phyloP scores from a whole-genome alignment of 2,888 invertebrate genomes.

The Frankliniella fusca region DNA sequence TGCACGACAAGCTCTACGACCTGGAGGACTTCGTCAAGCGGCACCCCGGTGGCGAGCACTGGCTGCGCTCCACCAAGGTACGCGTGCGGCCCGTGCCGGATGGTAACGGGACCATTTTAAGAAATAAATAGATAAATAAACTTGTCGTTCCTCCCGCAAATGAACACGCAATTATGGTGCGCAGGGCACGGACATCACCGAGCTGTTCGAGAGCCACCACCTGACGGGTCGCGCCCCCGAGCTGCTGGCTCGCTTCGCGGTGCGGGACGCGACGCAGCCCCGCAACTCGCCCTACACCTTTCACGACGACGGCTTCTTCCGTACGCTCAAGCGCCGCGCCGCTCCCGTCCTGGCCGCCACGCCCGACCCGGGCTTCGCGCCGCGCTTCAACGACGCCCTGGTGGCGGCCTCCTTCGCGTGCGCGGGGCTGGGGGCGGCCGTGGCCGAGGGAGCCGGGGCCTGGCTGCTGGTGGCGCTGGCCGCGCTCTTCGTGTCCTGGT shows the following conservation, averaged over 20 bases:
- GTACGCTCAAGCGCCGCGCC: constrained; percentile 56
- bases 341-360: constrained; percentile 35
- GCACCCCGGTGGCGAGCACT: constrained; percentile 83
- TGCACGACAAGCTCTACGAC: constrained; percentile 76
- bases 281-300: constrained; percentile 71
- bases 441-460: constrained; percentile 44
- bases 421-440: constrained; percentile 41
- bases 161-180: constrained; percentile 42
- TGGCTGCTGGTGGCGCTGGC: constrained; percentile 44
- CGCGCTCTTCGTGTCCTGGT: constrained; percentile 57
- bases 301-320: constrained; percentile 68
- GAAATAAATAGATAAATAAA: too few species aligned
- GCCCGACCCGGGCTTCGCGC: constrained; percentile 36
- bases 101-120: too few species aligned
- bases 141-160: neutral
- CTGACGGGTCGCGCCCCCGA: constrained; percentile 54
- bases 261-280: constrained; percentile 58
- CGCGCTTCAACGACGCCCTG: constrained; percentile 44
- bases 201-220: constrained; percentile 73
- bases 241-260: constrained; percentile 61
- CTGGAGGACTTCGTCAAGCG: constrained; percentile 68
- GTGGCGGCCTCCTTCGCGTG: constrained; percentile 46
- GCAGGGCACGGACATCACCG: constrained; percentile 75
- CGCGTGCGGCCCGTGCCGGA: neutral
- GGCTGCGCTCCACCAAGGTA: constrained; percentile 54